Percentiles rank a stretch among this genome's conserved stretches.
These are phyloP conservation scores for Tyto alba DNA, from an alignment of 2,113 vertebrate species.

Conservation along the genomic window DNA sequence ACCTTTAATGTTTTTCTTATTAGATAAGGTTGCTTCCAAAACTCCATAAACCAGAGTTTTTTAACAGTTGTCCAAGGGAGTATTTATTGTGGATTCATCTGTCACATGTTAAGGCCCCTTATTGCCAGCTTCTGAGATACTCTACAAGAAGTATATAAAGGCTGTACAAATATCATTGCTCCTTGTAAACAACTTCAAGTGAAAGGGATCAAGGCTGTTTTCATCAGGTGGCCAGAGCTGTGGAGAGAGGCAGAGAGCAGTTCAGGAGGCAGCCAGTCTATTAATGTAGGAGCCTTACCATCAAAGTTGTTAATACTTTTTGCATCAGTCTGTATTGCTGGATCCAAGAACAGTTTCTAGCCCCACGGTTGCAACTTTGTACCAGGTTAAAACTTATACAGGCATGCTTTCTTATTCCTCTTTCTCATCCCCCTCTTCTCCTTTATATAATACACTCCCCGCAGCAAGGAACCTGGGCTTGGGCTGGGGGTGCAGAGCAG, in stretches of 20 bases:
- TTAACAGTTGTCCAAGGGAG: background rate
- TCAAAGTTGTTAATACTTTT: background rate
- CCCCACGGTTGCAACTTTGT: background rate
- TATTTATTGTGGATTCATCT: background rate
- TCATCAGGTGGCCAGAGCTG: background rate
- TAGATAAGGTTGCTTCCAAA: background rate
- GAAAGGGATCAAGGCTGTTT: background rate
- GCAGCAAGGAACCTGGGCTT: fast-evolving
- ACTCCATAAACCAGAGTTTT: background rate
- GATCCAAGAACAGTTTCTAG: background rate
- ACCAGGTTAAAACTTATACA: background rate
- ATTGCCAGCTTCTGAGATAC: background rate
- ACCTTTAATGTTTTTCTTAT: background rate
- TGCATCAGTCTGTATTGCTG: background rate
- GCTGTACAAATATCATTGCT: background rate
- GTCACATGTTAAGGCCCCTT: background rate
- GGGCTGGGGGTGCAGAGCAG: background rate
- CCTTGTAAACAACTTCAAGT: background rate
- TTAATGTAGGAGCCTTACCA: background rate
- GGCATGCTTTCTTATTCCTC: background rate
- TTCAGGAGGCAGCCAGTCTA: background rate
- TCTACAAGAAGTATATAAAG: background rate
- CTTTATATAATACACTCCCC: fast-evolving
- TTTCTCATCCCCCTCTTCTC: background rate
- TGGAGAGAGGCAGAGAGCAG: background rate